Percentiles rank a stretch among this genome's conserved stretches.
phyloP scores from a whole-genome alignment of 1,140 invertebrate species.

The Arctopsyche grandis region DNA sequence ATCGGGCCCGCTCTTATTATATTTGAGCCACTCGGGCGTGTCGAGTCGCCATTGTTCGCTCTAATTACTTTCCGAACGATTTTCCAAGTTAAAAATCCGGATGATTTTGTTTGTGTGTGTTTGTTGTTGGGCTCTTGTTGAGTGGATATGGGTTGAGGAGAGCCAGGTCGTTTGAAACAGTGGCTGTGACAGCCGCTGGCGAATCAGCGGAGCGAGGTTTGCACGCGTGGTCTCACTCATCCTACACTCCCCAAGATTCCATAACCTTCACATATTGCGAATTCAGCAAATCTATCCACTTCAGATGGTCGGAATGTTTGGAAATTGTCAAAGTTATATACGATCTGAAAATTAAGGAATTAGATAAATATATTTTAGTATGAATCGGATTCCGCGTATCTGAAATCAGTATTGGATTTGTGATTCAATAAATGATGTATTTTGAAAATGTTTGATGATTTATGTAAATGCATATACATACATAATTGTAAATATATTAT shows the following conservation, averaged over 20 bases:
- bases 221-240: slow-evolving; percentile 40
- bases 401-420: too few relatives aligned
- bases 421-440: too few relatives aligned
- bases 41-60: neutral
- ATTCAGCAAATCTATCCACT: too few relatives aligned
- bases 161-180: slow-evolving; percentile 30
- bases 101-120: neutral
- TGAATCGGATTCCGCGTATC: too few relatives aligned
- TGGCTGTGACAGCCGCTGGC: slow-evolving; percentile 43
- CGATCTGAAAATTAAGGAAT: too few relatives aligned
- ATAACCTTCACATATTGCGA: neutral
- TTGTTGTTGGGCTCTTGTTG: neutral
- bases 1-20: neutral
- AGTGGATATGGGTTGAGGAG: slow-evolving; percentile 15
- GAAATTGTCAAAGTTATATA: too few relatives aligned
- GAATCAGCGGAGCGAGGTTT: slow-evolving; percentile 33
- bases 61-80: neutral
- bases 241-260: slow-evolving; percentile 17
- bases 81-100: neutral
- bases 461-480: too few relatives aligned
- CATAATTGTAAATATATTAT: too few relatives aligned
- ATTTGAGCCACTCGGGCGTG: too few relatives aligned
- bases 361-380: too few relatives aligned
- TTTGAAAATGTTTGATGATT: too few relatives aligned
- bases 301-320: too few relatives aligned